These are phyloP conservation scores for Diaperis boleti DNA, from an alignment of 2,888 invertebrate species.

Conservation along the genomic window DNA sequence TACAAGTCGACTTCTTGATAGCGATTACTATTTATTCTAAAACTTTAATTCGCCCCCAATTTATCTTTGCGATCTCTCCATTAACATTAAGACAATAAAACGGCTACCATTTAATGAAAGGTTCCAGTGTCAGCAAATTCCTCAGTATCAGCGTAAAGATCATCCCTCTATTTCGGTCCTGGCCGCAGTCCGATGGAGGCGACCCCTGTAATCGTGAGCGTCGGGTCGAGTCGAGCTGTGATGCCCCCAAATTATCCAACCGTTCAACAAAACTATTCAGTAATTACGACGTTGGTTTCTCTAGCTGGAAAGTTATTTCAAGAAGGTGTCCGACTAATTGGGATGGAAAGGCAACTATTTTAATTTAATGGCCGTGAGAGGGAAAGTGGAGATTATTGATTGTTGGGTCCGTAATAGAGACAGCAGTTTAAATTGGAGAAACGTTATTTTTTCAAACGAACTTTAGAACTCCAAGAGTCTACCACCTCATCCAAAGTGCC, in stretches of 20 bases:
- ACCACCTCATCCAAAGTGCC: too few relatives aligned
- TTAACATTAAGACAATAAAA: too few relatives aligned
- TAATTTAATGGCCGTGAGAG: slow-evolving; percentile 17
- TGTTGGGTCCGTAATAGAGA: too few relatives aligned
- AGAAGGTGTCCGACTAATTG: slow-evolving; percentile 35
- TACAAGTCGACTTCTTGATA: too few relatives aligned
- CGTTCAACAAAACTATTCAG: slow-evolving; percentile 39
- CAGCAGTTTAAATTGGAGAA: too few relatives aligned
- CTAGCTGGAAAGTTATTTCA: slow-evolving; percentile 36
- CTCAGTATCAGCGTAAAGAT: slow-evolving; percentile 25
- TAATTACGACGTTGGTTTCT: slow-evolving; percentile 38
- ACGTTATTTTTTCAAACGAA: too few relatives aligned
- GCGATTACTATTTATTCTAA: too few relatives aligned
- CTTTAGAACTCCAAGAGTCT: too few relatives aligned
- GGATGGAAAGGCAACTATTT: slow-evolving; percentile 9
- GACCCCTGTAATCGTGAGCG: slow-evolving; percentile 32
- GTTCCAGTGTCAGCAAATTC: slow-evolving; percentile 23
- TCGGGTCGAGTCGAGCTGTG: slow-evolving; percentile 21
- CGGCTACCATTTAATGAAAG: too few relatives aligned
- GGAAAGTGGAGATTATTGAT: slow-evolving; percentile 15
- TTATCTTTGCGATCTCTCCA: too few relatives aligned
- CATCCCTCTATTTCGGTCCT: slow-evolving; percentile 29
- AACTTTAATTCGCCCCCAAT: too few relatives aligned
- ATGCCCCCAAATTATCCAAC: slow-evolving; percentile 31
- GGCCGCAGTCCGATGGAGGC: slow-evolving; percentile 26